A percentile compares a stretch with the other conserved stretches of the same genome.
Evolutionary conservation across 1,140 invertebrate genomes (phyloP).

Genomic region (Camponotus floridanus): DNA sequence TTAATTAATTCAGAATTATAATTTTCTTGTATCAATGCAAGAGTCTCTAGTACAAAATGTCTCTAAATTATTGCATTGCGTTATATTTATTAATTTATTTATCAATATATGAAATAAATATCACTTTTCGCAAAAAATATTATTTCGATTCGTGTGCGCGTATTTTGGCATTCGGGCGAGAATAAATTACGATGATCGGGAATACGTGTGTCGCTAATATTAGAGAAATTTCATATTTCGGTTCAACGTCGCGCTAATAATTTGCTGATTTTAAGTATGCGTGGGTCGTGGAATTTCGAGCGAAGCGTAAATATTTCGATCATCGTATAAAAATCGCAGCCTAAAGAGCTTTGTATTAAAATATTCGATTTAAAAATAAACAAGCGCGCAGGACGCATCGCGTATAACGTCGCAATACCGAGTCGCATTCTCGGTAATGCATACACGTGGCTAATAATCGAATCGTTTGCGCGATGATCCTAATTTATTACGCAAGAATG

Average conservation of each 20-base stretch:
- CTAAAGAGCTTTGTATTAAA: neutral
- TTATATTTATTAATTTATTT: conserved; percentile 38
- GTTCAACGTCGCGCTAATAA: conserved; percentile 12
- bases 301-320: neutral
- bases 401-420: no score
- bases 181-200: conserved; percentile 22
- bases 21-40: no score
- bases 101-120: no score
- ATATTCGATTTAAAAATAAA: conserved; percentile 32
- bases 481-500: conserved; percentile 14
- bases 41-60: no score
- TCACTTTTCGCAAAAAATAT: neutral
- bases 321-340: neutral
- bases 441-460: conserved; percentile 34
- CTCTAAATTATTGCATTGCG: neutral
- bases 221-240: conserved; percentile 31
- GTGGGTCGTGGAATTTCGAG: conserved; percentile 33
- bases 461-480: neutral
- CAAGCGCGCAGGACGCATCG: neutral
- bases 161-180: conserved; percentile 5
- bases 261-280: conserved; percentile 12
- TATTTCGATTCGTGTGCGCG: neutral
- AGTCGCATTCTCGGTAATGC: neutral
- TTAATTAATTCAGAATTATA: no score
- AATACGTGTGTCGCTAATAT: neutral